A percentile compares a stretch with the other conserved stretches of the same genome.
Conservation (phyloP, 1,140 invertebrate genomes). For the Phortica variegata region DNA sequence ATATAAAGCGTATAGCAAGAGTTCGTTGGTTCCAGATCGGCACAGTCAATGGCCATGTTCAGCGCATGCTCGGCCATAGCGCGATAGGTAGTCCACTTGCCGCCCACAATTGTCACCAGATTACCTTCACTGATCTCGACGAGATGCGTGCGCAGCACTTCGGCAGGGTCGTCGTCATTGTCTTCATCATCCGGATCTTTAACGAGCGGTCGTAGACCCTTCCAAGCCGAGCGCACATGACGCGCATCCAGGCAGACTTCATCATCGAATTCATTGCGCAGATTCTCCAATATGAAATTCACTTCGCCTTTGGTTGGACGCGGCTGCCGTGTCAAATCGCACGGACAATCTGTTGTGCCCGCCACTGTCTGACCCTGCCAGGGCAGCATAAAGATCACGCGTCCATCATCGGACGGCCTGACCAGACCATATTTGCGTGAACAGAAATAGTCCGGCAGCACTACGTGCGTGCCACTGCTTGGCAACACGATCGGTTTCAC, state of each 20-base stretch:
- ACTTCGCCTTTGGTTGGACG: constrained; percentile 8
- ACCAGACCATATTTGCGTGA: constrained; percentile 27
- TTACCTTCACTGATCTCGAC: constrained; percentile 25
- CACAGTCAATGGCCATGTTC: constrained; percentile 25
- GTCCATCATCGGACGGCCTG: constrained; percentile 3
- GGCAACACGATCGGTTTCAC: constrained; percentile 16
- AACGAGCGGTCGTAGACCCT: constrained; percentile 19
- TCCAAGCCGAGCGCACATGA: constrained; percentile 36
- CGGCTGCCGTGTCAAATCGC: background rate
- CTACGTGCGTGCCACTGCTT: constrained; percentile 16
- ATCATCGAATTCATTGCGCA: constrained; percentile 4
- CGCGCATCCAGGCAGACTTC: constrained; percentile 14
- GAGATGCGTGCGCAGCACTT: constrained; percentile 11
- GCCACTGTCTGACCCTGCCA: constrained; percentile 24
- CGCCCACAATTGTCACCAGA: constrained; percentile 32
- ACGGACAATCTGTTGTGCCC: constrained; percentile 7
- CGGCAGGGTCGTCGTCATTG: background rate
- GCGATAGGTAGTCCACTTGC: constrained; percentile 31
- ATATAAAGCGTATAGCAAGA: constrained; percentile 19
- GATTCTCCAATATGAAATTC: constrained; percentile 10
- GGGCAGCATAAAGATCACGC: constrained; percentile 28
- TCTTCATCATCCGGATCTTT: constrained; percentile 8
- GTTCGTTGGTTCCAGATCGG: constrained; percentile 12
- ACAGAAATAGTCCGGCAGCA: constrained; percentile 31
- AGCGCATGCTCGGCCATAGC: constrained; percentile 32